A percentile compares a stretch with the other conserved stretches of the same genome.
Conservation (phyloP, 2,888 invertebrate species). For the Oasisia sp. region DNA sequence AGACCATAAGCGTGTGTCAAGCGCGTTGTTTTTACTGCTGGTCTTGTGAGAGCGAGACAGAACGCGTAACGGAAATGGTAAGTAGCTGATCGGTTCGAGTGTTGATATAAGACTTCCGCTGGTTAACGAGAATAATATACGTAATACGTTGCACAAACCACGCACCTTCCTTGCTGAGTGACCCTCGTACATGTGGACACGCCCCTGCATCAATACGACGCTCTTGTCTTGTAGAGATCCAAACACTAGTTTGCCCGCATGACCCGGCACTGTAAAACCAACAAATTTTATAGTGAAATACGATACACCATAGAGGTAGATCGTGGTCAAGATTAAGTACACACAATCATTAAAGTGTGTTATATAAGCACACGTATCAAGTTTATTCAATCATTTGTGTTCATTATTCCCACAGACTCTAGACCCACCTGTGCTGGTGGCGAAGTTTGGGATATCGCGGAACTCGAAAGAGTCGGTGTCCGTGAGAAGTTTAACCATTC, state of each 20-base stretch:
- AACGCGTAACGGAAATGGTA: background rate
- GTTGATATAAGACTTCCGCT: background rate
- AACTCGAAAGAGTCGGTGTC: constrained; percentile 82
- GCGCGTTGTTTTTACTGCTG: background rate
- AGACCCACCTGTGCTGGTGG: constrained; percentile 74
- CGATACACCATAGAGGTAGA: background rate
- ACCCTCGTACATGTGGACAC: constrained; percentile 97
- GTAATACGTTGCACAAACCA: no score
- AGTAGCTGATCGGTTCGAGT: background rate
- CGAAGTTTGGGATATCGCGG: constrained; percentile 92
- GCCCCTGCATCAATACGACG: constrained; percentile 95
- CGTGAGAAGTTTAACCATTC: constrained; percentile 81
- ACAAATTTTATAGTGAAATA: background rate
- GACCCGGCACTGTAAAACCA: constrained; percentile 80
- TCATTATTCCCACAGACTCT: no score
- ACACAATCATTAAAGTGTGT: no score
- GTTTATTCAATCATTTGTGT: no score
- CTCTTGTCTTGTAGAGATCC: constrained; percentile 82
- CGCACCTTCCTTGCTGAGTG: constrained; percentile 73
- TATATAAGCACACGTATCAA: no score
- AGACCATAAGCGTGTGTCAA: background rate
- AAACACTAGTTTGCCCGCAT: constrained; percentile 90
- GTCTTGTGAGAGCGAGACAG: background rate
- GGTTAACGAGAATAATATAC: background rate
- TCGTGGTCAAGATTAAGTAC: background rate